A percentile compares a stretch with the other conserved stretches of the same genome.
Evolutionary conservation across 2,888 invertebrate genomes (phyloP).

Genomic region (Troglohyphantes excavatus): DNA sequence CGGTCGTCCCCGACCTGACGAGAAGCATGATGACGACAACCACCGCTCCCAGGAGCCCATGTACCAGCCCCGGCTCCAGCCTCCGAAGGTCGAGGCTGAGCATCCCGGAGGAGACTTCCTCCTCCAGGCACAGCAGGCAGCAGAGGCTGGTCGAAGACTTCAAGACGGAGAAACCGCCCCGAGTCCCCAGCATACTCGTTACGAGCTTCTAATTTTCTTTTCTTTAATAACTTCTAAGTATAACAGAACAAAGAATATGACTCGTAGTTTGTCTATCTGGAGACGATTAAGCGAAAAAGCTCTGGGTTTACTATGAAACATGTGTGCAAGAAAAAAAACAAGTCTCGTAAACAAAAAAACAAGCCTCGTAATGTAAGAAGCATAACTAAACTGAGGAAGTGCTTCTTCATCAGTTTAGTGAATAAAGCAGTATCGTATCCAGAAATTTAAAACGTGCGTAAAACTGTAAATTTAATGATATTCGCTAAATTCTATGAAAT

Average conservation of each 20-base stretch:
- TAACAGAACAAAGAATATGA: too few species aligned
- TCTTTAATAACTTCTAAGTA: neutral
- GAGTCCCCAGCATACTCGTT: conserved; percentile 78
- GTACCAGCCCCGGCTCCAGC: conserved; percentile 75
- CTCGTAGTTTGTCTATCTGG: neutral
- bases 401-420: too few species aligned
- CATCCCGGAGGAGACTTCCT: conserved; percentile 67
- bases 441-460: too few species aligned
- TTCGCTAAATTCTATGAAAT: too few species aligned
- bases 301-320: neutral
- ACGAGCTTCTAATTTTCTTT: conserved; percentile 73
- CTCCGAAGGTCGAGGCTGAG: conserved; percentile 73
- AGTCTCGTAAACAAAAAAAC: neutral
- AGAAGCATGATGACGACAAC: conserved; percentile 6
- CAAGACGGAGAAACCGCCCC: conserved; percentile 24
- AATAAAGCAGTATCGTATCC: too few species aligned
- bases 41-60: conserved; percentile 47
- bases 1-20: conserved; percentile 62
- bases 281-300: neutral
- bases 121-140: conserved; percentile 4
- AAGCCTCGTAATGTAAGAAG: neutral
- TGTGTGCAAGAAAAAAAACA: neutral
- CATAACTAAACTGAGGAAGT: too few species aligned
- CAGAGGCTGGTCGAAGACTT: conserved; percentile 31
- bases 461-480: too few species aligned